phyloP scores from a whole-genome alignment of 2,888 invertebrate species.

The Pseudococcus longispinus region DNA sequence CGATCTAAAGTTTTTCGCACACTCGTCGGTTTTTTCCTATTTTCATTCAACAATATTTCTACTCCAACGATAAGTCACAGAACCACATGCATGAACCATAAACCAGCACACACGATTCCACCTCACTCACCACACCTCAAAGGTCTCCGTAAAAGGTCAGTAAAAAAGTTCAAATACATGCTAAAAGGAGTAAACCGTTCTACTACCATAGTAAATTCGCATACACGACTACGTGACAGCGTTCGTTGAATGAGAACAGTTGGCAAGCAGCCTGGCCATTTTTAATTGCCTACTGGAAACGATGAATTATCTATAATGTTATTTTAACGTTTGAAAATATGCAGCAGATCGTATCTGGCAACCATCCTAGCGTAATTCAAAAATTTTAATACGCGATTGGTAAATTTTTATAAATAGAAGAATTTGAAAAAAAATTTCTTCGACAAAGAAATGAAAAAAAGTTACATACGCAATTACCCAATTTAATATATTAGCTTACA shows the following conservation, averaged over 20 bases:
- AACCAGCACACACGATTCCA: background rate
- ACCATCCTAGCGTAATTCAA: background rate
- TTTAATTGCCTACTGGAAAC: conserved; percentile 12
- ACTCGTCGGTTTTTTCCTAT: background rate
- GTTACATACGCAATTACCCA: background rate
- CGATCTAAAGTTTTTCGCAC: no score
- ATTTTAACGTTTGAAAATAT: conserved; percentile 20
- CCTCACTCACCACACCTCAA: background rate
- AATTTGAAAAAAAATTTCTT: background rate
- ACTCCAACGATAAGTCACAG: background rate
- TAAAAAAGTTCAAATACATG: background rate
- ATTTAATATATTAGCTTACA: background rate
- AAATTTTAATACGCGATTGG: background rate
- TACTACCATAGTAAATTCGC: no score
- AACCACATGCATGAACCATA: background rate
- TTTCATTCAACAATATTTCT: background rate
- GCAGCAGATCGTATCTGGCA: background rate
- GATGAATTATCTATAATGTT: conserved; percentile 28
- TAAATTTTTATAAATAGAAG: background rate
- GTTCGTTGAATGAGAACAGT: background rate
- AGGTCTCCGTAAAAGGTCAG: background rate
- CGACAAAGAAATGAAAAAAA: background rate
- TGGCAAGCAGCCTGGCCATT: conserved; percentile 7
- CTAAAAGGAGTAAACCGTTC: no score
- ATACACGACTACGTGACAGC: background rate